Evolutionary conservation across 2,888 invertebrate genomes (phyloP).

Genomic region (Sphaerophoria taeniata): DNA sequence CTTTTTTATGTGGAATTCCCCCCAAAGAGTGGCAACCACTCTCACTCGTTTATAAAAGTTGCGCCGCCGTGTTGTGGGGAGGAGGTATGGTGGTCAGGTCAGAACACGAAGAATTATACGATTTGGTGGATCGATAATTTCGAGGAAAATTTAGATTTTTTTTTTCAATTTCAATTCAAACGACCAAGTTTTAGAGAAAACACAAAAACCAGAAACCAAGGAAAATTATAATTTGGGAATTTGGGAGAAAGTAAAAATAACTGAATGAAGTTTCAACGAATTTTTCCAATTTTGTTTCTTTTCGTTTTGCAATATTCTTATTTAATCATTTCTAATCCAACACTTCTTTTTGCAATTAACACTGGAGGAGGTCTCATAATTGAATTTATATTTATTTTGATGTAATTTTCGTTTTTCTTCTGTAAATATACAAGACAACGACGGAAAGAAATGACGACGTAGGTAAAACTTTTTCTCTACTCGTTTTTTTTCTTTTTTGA

Average conservation of each 20-base stretch:
- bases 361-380: constrained; percentile 60
- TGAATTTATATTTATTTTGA: constrained; percentile 28
- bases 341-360: constrained; percentile 36
- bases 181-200: background rate
- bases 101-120: constrained; percentile 39
- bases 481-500: background rate
- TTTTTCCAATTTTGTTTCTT: background rate
- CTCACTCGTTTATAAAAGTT: constrained; percentile 29
- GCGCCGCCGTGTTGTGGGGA: constrained; percentile 41
- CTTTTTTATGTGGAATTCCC: constrained; percentile 11
- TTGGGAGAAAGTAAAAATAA: constrained; percentile 15
- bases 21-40: constrained; percentile 43
- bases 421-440: background rate
- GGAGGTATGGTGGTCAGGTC: constrained; percentile 23
- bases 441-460: constrained; percentile 31
- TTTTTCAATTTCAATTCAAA: constrained; percentile 5
- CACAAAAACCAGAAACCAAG: constrained; percentile 19
- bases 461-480: constrained; percentile 14
- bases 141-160: constrained; percentile 15
- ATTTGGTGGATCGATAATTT: constrained; percentile 60
- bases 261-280: background rate
- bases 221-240: constrained; percentile 24
- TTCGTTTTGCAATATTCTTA: background rate
- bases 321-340: constrained; percentile 32
- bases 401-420: background rate